These are phyloP conservation scores for Alligator mississippiensis DNA, from an alignment of 2,113 vertebrate species.

Conservation along the genomic window DNA sequence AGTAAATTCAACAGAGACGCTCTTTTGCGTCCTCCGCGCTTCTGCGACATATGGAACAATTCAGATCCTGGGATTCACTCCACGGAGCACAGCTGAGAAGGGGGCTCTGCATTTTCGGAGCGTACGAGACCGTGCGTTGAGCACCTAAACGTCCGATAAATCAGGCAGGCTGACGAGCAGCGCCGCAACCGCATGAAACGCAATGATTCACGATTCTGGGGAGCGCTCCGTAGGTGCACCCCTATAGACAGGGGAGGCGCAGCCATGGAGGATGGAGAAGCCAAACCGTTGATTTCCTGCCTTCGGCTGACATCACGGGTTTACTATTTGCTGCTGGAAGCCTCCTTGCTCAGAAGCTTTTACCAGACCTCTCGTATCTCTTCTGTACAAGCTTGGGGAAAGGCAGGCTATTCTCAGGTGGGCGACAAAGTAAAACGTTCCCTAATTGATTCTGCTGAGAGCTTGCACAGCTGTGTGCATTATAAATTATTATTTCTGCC, in stretches of 20 bases:
- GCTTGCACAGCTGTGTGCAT: conserved; percentile 45
- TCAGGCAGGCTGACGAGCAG: not conserved
- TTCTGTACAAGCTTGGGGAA: not conserved
- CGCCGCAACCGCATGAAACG: not conserved
- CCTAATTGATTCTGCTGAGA: conserved; percentile 57
- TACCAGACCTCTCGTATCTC: conserved; percentile 37
- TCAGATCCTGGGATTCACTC: not conserved
- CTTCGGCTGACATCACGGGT: conserved; percentile 26
- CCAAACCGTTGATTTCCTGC: conserved; percentile 53
- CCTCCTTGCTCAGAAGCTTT: conserved; percentile 3
- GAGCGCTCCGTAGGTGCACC: not conserved
- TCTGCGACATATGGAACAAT: not conserved
- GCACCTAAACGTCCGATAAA: conserved; percentile 11
- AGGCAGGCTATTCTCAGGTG: conserved; percentile 63
- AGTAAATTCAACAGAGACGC: conserved; percentile 3
- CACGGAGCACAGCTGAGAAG: not conserved
- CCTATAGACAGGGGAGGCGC: conserved; percentile 10
- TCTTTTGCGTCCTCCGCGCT: not conserved
- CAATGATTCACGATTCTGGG: accelerated
- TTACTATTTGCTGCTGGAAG: conserved; percentile 61
- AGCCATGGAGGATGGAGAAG: not conserved
- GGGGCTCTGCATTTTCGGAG: not conserved
- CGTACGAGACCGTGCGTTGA: not conserved
- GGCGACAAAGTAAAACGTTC: conserved; percentile 55
- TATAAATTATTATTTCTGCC: conserved; percentile 51